Percentiles rank a stretch among this genome's conserved stretches.
phyloP scores from a whole-genome alignment of 1,140 invertebrate genomes.

The Ylistrum balloti region DNA sequence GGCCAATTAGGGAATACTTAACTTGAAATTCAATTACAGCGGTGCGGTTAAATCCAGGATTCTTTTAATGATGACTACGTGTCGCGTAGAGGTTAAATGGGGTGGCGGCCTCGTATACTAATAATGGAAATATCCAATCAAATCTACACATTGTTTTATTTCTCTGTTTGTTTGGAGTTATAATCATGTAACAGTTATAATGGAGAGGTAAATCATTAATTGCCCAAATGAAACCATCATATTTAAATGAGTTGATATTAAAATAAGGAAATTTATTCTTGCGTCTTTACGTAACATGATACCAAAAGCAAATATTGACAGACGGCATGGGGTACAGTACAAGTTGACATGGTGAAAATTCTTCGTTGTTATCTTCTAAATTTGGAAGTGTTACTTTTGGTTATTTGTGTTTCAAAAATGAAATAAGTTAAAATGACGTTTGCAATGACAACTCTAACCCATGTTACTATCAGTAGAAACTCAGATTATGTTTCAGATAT shows the following conservation, averaged over 20 bases:
- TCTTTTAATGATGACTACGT: constrained; percentile 26
- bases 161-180: background rate
- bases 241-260: background rate
- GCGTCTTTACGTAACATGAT: background rate
- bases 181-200: background rate
- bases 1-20: constrained; percentile 44
- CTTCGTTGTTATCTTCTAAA: no score
- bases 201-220: background rate
- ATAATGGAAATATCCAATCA: constrained; percentile 27
- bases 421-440: no score
- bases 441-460: no score
- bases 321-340: no score
- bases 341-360: background rate
- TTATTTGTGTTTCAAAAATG: no score
- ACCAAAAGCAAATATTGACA: background rate
- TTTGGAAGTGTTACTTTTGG: no score
- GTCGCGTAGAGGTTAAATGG: constrained; percentile 16
- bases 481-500: no score
- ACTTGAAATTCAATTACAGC: constrained; percentile 47
- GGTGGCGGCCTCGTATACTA: background rate
- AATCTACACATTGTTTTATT: background rate
- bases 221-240: background rate
- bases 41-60: constrained; percentile 11
- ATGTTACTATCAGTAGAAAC: no score
- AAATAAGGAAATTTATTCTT: background rate